A percentile compares a stretch with the other conserved stretches of the same genome.
phyloP scores from a whole-genome alignment of 2,113 vertebrate genomes.

The Gasterosteus nipponicus region DNA sequence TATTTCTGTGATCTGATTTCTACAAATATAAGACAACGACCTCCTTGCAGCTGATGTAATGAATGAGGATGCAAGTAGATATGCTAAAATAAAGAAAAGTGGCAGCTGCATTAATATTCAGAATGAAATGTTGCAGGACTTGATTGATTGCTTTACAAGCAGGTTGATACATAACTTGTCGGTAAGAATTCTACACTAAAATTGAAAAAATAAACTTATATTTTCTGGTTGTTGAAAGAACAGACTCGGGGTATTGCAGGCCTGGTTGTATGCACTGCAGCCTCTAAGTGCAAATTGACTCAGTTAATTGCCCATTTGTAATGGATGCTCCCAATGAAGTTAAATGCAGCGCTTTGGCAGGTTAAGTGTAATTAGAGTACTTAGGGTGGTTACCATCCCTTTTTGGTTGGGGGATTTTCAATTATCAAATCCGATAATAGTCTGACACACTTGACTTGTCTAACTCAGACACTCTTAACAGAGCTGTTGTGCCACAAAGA shows the following conservation, averaged over 20 bases:
- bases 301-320: conserved; percentile 11
- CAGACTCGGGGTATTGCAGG: not conserved
- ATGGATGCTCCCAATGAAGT: not conserved
- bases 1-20: conserved; percentile 33
- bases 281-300: not conserved
- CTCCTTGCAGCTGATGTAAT: conserved; percentile 20
- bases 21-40: conserved; percentile 41
- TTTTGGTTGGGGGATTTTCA: conserved; percentile 18
- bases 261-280: not conserved
- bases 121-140: conserved; percentile 22
- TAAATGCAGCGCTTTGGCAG: conserved; percentile 5
- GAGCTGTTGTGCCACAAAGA: not conserved
- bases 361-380: not conserved
- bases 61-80: not conserved
- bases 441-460: not conserved
- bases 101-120: not conserved
- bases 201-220: not conserved
- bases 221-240: not conserved
- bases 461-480: not conserved
- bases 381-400: not conserved
- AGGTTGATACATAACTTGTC: conserved; percentile 5
- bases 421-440: conserved; percentile 25
- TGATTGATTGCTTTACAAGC: conserved; percentile 6
- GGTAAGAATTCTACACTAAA: not conserved
- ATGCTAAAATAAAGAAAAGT: conserved; percentile 14